Base-by-base conservation (phyloP, 2,797 vertebrate genomes). In the Cyclopterus lumpus region DNA sequence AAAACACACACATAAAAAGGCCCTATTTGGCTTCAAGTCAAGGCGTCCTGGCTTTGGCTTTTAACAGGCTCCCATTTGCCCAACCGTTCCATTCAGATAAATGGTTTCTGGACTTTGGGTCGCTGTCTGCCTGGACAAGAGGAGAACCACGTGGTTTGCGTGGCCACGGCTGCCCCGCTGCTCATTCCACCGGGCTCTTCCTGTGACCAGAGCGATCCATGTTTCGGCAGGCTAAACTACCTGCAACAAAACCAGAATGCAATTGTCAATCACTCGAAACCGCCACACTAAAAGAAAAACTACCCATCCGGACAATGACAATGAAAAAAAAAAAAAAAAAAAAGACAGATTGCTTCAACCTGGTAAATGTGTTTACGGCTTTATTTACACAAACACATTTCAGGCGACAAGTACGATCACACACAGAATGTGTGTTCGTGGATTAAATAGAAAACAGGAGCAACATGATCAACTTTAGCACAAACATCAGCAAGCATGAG, bases 151-250 rank as follows among this genome's bases (percentile, higher is more conserved):
- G 1, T 38, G 76, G 65, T 72, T 38, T 40, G 61, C 44, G 70
- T 63, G 59, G 79, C 76, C 77, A 63, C 59, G 65, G 92, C 87
- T 75, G 76, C 48, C 48, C 20, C 48, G 48, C 86, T 92, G 85
- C 95, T 92, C 89, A 96, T 91, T 97, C 96, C 89, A 95, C 95
- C 9, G 95, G 96, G 89, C 94, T 96, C 90, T 92, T 96, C 95
- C 95, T 96, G 89, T 92, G 91, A 87, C 93, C 93, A 84, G 95
- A 90, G 89, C 94, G 96, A 91, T 94, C 95, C 91, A 93, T 79
- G 67, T 96, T 96, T 92, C 95, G 95, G 94, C 80, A 95, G 90
- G 94, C 94, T 93, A 97, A 94, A 90, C 96, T 97, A 69, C 96
- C 97, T 98, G 87, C 79, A 83, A 87, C 60, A 78, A 15, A 60